phyloP scores from a whole-genome alignment of 2,797 vertebrate genomes.

The Lophius americanus region DNA sequence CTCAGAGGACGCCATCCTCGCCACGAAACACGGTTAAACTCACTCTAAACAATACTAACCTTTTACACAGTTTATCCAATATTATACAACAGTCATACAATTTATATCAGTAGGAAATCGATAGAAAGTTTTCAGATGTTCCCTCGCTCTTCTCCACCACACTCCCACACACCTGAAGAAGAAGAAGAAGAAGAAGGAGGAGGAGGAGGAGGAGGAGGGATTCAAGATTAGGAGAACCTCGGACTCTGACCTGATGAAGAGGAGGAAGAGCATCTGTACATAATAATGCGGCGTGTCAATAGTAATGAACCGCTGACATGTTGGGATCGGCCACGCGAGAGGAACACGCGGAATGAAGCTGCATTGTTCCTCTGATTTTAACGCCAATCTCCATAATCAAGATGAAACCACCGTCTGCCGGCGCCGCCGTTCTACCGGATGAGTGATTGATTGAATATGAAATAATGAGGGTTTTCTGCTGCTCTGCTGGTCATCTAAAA shows the following conservation, averaged over 20 bases:
- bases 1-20: no score
- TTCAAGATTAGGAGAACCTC: constrained; percentile 49
- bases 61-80: no score
- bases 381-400: constrained; percentile 88
- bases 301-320: constrained; percentile 82
- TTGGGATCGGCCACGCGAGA: constrained; percentile 71
- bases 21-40: no score
- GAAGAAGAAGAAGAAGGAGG: no score
- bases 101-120: no score
- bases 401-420: constrained; percentile 78
- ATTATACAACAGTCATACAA: no score
- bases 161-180: no score
- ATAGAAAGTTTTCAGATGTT: no score
- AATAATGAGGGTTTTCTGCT: constrained; percentile 85
- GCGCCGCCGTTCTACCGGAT: constrained; percentile 70
- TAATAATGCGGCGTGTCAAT: constrained; percentile 88
- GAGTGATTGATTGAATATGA: constrained; percentile 89
- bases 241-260: constrained; percentile 62
- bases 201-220: background rate
- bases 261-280: constrained; percentile 75
- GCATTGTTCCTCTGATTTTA: constrained; percentile 77
- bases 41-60: no score
- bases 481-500: constrained; percentile 85
- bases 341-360: constrained; percentile 58
- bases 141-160: no score